A percentile compares a stretch with the other conserved stretches of the same genome.
These are phyloP conservation scores for Notechis scutatus DNA, from an alignment of 2,113 vertebrate genomes.

Conservation along the genomic window DNA sequence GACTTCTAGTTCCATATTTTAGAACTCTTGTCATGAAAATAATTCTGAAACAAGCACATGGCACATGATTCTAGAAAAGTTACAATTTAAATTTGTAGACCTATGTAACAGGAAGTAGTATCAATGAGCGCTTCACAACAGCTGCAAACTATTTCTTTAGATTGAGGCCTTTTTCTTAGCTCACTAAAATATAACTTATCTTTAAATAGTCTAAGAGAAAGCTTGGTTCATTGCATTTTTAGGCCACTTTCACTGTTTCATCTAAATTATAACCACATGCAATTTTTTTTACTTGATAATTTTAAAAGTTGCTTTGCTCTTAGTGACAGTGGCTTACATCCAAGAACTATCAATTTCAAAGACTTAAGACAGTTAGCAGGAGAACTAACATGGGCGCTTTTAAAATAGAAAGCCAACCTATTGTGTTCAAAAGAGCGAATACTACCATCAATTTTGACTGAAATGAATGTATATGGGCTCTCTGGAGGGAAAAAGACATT, in stretches of 20 bases:
- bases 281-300: conserved; percentile 5
- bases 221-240: neutral
- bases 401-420: neutral
- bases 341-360: conserved; percentile 4
- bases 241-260: conserved; percentile 1
- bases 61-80: neutral
- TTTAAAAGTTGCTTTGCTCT: conserved; percentile 20
- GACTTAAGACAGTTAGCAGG: neutral
- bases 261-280: conserved; percentile 9
- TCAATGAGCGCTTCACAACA: neutral
- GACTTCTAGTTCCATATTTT: neutral
- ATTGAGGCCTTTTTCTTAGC: conserved; percentile 15
- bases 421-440: conserved; percentile 12
- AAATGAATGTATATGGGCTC: neutral
- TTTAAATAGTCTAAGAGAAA: neutral
- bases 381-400: neutral
- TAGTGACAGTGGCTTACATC: neutral
- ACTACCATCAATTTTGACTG: neutral
- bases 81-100: neutral
- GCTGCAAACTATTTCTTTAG: neutral
- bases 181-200: neutral
- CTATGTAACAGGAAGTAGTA: neutral
- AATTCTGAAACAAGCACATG: neutral
- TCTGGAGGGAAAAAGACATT: neutral
- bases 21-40: neutral